Conservation (phyloP, 1,140 invertebrate species). For the Bombus balteatus region DNA sequence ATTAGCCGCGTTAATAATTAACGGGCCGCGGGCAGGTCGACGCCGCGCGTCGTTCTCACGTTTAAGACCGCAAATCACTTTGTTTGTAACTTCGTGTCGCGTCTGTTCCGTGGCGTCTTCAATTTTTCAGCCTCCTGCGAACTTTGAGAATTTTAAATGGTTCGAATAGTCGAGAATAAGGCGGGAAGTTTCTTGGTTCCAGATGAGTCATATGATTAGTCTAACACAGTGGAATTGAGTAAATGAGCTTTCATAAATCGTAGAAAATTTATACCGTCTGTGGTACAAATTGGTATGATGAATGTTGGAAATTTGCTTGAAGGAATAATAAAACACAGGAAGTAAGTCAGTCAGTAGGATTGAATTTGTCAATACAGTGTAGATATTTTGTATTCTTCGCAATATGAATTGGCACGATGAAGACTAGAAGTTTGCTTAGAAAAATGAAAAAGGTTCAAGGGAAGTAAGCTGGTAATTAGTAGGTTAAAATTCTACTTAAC, state of each 20-base stretch:
- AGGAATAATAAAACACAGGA: too few species aligned
- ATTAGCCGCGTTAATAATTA: slow-evolving; percentile 62
- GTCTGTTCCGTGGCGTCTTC: not conserved
- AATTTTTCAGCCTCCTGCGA: not conserved
- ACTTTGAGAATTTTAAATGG: not conserved
- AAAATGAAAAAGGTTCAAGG: not conserved
- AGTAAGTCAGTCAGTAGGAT: too few species aligned
- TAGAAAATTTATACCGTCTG: not conserved
- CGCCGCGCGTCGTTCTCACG: slow-evolving; percentile 43
- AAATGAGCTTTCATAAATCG: not conserved
- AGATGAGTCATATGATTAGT: not conserved
- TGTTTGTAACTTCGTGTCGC: not conserved
- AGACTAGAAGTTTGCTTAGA: not conserved
- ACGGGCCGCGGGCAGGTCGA: slow-evolving; percentile 38
- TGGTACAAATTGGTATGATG: not conserved
- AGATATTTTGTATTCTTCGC: too few species aligned
- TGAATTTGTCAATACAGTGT: too few species aligned
- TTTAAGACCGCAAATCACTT: slow-evolving; percentile 2
- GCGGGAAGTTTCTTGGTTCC: not conserved
- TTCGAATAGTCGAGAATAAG: not conserved
- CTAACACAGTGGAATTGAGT: not conserved
- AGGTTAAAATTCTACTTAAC: not conserved
- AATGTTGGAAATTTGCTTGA: not conserved
- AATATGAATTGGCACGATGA: not conserved
- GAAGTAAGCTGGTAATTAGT: not conserved